phyloP scores from a whole-genome alignment of 2,113 vertebrate genomes.

The Atrichornis clamosus region DNA sequence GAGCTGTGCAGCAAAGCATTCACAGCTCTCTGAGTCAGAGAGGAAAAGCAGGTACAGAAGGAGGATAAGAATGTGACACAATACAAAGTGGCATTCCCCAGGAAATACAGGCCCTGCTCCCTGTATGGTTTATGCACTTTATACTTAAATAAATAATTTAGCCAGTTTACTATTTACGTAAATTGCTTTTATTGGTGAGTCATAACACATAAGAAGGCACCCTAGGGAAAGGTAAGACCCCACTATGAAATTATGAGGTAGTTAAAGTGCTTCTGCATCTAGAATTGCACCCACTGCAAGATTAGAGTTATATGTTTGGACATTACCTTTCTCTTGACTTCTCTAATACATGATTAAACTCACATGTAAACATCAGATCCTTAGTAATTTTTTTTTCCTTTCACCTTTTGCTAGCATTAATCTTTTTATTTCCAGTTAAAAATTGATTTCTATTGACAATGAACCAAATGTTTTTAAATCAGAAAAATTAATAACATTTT shows the following conservation, averaged over 20 bases:
- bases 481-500: neutral
- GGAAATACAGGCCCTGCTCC: neutral
- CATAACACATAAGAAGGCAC: neutral
- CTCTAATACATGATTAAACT: neutral
- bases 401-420: neutral
- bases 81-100: neutral
- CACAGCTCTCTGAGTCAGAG: neutral
- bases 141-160: neutral
- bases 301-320: neutral
- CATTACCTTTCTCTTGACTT: neutral
- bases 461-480: neutral
- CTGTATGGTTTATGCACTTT: neutral
- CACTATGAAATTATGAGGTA: neutral
- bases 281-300: neutral
- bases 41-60: neutral
- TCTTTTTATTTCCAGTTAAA: neutral
- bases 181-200: neutral
- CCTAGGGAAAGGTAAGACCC: neutral
- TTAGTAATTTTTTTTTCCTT: neutral
- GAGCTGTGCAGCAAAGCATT: neutral
- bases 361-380: neutral
- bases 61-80: accelerated
- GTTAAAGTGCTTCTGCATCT: neutral
- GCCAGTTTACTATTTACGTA: neutral
- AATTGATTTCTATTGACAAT: neutral